These are phyloP conservation scores for Caenorhabditis elegans DNA, from an alignment of 1,140 invertebrate species.

Conservation along the genomic window DNA sequence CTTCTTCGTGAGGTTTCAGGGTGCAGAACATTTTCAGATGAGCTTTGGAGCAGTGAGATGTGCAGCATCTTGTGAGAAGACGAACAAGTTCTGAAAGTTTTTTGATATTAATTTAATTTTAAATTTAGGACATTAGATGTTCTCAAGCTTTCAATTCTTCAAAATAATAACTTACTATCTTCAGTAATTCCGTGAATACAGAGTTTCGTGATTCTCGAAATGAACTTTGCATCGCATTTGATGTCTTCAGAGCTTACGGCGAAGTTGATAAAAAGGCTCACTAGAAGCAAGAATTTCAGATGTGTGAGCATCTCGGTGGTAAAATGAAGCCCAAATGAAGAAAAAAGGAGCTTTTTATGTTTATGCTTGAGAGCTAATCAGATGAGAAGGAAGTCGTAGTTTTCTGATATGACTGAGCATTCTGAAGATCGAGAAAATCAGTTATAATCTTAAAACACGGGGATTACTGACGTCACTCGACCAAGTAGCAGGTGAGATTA, in stretches of 20 bases:
- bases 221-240: background rate
- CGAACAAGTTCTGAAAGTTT: background rate
- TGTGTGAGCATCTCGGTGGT: background rate
- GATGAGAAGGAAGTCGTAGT: background rate
- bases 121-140: too few relatives aligned
- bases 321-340: background rate
- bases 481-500: too few relatives aligned
- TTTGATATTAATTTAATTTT: too few relatives aligned
- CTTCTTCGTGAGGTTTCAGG: background rate
- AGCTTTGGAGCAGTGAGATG: background rate
- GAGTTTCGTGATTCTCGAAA: background rate
- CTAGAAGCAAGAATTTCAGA: background rate
- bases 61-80: background rate
- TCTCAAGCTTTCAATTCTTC: too few relatives aligned
- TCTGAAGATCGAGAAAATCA: too few relatives aligned
- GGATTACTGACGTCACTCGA: background rate
- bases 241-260: background rate
- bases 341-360: background rate
- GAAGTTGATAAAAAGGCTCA: background rate
- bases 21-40: background rate
- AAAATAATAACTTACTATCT: background rate
- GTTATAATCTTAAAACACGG: background rate
- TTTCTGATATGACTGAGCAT: background rate
- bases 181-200: background rate
- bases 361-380: slow-evolving; percentile 4